Conservation (phyloP, 2,888 invertebrate species). For the Nowickia ferox region DNA sequence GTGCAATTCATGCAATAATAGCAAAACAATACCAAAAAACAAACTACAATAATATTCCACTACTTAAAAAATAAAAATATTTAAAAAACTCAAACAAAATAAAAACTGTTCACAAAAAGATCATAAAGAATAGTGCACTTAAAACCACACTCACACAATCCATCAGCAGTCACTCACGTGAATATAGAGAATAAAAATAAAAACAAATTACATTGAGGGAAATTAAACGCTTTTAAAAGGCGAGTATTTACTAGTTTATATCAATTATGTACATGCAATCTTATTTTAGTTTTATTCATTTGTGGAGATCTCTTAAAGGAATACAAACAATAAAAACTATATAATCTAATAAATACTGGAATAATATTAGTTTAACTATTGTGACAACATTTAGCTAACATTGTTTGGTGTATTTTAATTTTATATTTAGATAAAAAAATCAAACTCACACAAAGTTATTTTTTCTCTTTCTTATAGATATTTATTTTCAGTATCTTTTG, state of each 20-base stretch:
- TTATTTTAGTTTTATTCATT: conserved; percentile 12
- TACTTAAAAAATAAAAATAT: conserved; percentile 35
- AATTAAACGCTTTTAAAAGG: conserved; percentile 18
- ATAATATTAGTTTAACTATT: conserved; percentile 8
- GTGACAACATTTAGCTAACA: not conserved
- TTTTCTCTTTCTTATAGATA: not conserved
- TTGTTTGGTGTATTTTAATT: not conserved
- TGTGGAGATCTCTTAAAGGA: conserved; percentile 2
- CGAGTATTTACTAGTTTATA: conserved; percentile 10
- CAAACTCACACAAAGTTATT: not conserved
- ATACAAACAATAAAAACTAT: not conserved
- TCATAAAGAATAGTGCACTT: not conserved
- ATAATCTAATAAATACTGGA: not conserved
- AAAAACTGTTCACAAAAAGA: conserved; percentile 3
- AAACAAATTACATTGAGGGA: conserved; percentile 10
- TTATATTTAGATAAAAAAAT: conserved; percentile 15
- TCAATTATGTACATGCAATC: not conserved
- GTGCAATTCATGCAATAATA: conserved; percentile 33
- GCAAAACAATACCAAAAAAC: conserved; percentile 5
- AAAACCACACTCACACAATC: not conserved
- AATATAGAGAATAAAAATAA: conserved; percentile 2
- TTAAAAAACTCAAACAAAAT: conserved; percentile 10
- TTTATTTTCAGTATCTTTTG: no score
- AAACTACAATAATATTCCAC: not conserved
- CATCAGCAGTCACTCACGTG: conserved; percentile 16